Evolutionary conservation across 2,797 vertebrate species (phyloP).

Genomic region (Cheirogaleus major): DNA sequence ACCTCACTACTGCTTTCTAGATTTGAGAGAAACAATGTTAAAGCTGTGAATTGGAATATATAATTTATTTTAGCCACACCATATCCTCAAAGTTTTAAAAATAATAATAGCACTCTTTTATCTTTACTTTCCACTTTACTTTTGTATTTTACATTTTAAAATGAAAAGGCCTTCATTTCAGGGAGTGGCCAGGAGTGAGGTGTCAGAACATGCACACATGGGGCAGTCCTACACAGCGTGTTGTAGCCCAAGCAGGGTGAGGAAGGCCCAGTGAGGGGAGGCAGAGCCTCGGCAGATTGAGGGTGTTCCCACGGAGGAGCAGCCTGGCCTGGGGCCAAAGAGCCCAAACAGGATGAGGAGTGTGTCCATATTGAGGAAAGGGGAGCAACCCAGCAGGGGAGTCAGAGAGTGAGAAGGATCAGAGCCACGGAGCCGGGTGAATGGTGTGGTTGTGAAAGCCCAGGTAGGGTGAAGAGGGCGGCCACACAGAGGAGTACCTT

Average conservation of each 20-base stretch:
- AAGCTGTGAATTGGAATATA: not conserved
- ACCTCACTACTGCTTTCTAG: not conserved
- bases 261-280: not conserved
- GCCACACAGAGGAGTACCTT: not conserved
- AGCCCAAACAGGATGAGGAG: not conserved
- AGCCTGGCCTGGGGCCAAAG: not conserved
- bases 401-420: not conserved
- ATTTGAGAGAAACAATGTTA: slow-evolving; percentile 11
- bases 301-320: accelerated
- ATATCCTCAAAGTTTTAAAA: not conserved
- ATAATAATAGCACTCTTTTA: not conserved
- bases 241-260: not conserved
- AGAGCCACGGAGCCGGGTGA: not conserved
- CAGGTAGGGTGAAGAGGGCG: not conserved
- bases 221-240: not conserved
- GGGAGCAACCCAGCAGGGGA: not conserved
- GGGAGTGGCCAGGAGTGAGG: not conserved
- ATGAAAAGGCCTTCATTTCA: not conserved
- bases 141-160: not conserved
- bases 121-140: slow-evolving; percentile 1
- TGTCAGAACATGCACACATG: accelerated
- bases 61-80: not conserved
- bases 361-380: not conserved
- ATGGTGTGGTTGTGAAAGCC: not conserved
- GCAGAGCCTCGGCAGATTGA: not conserved